Conservation (phyloP, 2,797 vertebrate species). For the Mareca penelope region DNA sequence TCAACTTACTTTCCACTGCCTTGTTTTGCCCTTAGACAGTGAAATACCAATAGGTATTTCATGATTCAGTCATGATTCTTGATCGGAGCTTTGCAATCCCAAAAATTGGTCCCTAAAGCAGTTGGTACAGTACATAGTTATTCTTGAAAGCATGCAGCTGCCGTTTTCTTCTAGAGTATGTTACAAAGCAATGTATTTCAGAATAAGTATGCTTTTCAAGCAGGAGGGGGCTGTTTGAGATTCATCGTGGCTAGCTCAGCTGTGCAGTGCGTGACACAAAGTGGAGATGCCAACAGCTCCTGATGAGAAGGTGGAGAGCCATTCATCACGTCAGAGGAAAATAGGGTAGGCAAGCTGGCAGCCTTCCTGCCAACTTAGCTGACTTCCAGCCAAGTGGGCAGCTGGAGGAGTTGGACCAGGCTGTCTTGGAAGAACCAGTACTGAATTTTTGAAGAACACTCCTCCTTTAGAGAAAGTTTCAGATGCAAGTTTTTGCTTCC, state of each 20-base stretch:
- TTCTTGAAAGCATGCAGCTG: background rate
- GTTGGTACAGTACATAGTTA: background rate
- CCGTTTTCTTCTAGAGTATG: background rate
- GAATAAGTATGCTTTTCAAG: background rate
- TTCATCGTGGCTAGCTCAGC: conserved; percentile 26
- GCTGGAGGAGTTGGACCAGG: conserved; percentile 46
- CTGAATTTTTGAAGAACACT: conserved; percentile 4
- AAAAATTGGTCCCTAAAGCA: background rate
- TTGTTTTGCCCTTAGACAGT: background rate
- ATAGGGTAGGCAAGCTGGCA: conserved; percentile 39
- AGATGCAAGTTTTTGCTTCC: background rate
- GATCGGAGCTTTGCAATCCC: background rate
- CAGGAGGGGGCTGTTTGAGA: conserved; percentile 8
- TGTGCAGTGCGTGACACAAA: conserved; percentile 41
- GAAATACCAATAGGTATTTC: background rate
- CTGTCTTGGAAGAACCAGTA: background rate
- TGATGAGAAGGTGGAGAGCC: conserved; percentile 36
- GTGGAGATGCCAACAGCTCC: conserved; percentile 20
- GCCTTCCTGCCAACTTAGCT: background rate
- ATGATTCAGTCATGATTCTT: background rate
- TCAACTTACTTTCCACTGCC: background rate
- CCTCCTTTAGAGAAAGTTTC: background rate
- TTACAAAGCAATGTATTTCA: background rate
- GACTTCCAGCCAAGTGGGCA: conserved; percentile 45
- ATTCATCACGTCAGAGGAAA: conserved; percentile 31